These are phyloP conservation scores for Meghimatium bilineatum DNA, from an alignment of 2,888 invertebrate species.

Conservation along the genomic window DNA sequence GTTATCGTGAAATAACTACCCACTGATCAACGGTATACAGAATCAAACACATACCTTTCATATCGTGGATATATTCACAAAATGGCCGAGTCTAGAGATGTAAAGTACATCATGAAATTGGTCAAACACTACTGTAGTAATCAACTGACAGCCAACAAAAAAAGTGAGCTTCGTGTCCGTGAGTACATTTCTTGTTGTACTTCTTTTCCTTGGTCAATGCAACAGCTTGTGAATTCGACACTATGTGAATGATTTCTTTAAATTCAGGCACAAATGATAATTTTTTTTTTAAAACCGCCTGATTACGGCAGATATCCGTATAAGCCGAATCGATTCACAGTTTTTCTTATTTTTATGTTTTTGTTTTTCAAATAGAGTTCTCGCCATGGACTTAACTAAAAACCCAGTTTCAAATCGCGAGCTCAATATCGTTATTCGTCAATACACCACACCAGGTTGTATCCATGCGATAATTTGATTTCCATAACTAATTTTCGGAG, in stretches of 20 bases:
- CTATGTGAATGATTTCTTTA: slow-evolving; percentile 31
- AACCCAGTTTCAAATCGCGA: neutral
- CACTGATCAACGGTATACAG: slow-evolving; percentile 14
- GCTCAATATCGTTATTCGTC: neutral
- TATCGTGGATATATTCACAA: neutral
- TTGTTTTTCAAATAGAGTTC: slow-evolving; percentile 3
- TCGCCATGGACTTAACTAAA: slow-evolving; percentile 9
- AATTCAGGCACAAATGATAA: neutral
- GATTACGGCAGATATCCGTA: neutral
- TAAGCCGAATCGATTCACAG: slow-evolving; percentile 11
- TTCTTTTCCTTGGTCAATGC: neutral
- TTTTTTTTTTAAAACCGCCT: neutral
- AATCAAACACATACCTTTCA: neutral
- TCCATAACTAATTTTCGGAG: neutral
- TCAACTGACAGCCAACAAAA: no score
- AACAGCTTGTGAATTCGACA: neutral
- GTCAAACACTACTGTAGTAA: neutral
- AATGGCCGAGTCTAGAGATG: neutral
- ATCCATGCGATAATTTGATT: neutral
- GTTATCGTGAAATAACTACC: neutral
- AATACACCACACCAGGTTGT: neutral
- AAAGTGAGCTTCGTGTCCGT: no score
- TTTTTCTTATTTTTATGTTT: neutral
- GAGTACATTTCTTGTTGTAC: neutral
- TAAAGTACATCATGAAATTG: neutral